Evolutionary conservation across 2,797 vertebrate genomes (phyloP), one percentile per base, ranked within the genome.

Genomic region (Sebastes glaucus): DNA sequence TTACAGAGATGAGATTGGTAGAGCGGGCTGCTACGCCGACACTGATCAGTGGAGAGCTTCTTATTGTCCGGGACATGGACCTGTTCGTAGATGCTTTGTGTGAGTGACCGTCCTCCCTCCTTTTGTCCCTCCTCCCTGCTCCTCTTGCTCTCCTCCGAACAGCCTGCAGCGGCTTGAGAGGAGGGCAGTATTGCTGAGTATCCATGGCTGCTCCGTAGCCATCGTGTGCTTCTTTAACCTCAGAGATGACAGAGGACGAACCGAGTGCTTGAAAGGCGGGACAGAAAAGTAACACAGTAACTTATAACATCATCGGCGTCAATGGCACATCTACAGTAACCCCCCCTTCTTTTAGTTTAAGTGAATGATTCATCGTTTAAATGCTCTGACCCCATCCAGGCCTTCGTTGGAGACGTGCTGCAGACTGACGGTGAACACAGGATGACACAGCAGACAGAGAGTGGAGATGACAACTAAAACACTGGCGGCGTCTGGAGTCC

Each of bases 151-250:
- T 74, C 38, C 28, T 76, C 57, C 25, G 11, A 14, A 23, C 60
- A 52, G 69, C 77, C 60, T 27, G 72, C 63, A 8, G 82, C 46
- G 16, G 7, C 20, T 11, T n/a, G 64, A 78, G 87, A 80, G 82
- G 86, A 88, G 86, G 80, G 74, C 82, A 77, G 88, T 93, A 91
- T 91, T 92, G 93, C 91, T 93, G 84, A 82, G 84, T 78, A 64
- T 89, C 83, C 78, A 80, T 81, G 87, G 90, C 88, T 74, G 82
- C 88, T 81, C 84, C 9, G 22, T 62, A 80, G 79, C 87, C 83
- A 75, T 65, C 23, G 71, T 93, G 91, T 92, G 92, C 90, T 93
- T 93, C 55, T 68, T 82, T 93, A 83, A 90, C 87, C 88, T 88
- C 83, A 1, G 74, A 87, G 87, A 83, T 77, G 83, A 85, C 71